phyloP scores from a whole-genome alignment of 2,113 vertebrate genomes.

The Brachirus orientalis region DNA sequence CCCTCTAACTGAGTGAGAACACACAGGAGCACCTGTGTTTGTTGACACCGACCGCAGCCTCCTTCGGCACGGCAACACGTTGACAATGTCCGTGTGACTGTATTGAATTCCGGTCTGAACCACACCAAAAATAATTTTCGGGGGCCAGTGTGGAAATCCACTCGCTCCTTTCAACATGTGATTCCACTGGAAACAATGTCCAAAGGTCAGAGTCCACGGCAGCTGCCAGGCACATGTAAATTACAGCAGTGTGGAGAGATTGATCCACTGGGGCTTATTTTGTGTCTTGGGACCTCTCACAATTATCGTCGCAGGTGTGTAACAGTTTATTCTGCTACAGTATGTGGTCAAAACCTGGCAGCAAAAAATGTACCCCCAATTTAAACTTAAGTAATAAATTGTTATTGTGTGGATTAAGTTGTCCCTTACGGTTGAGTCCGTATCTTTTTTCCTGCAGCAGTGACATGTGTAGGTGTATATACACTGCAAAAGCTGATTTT shows the following conservation, averaged over 20 bases:
- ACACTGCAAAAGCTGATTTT: no score
- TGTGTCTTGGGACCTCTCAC: background rate
- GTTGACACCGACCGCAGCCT: no score
- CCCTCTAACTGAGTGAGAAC: no score
- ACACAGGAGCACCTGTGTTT: no score
- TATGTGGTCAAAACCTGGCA: no score
- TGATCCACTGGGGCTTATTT: background rate
- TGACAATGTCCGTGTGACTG: background rate
- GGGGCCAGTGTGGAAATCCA: background rate
- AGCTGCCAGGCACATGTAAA: slow-evolving; percentile 35
- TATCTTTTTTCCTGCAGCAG: no score
- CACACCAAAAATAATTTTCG: background rate
- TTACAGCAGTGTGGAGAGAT: slow-evolving; percentile 12
- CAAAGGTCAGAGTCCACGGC: slow-evolving; percentile 60
- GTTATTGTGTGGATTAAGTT: no score
- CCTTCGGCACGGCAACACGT: background rate
- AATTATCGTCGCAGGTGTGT: background rate
- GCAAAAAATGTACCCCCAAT: no score
- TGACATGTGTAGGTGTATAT: no score
- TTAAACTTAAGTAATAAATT: no score
- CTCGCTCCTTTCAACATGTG: slow-evolving; percentile 37
- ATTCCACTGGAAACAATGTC: slow-evolving; percentile 54
- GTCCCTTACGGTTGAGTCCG: no score
- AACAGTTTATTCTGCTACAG: background rate
- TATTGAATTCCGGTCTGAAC: background rate